Percentiles rank a stretch among this genome's conserved stretches.
These are phyloP conservation scores for Cyanoliseus patagonus DNA, from an alignment of 2,113 vertebrate species.

Conservation along the genomic window DNA sequence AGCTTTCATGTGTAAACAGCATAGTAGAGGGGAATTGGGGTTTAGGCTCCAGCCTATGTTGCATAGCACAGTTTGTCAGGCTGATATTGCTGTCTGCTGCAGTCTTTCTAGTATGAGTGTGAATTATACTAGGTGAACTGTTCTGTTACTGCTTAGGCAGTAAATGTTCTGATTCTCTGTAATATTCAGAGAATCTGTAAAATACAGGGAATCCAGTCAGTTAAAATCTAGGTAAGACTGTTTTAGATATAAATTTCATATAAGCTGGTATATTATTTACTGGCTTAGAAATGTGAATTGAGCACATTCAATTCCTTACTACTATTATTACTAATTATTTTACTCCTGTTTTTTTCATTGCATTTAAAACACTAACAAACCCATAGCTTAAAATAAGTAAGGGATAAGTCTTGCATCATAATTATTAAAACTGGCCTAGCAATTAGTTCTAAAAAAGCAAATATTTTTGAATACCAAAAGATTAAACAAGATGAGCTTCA, in stretches of 20 bases:
- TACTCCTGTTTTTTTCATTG: not conserved
- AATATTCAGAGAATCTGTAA: not conserved
- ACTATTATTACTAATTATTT: not conserved
- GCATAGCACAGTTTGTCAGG: not conserved
- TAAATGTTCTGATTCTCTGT: not conserved
- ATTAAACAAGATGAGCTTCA: not conserved
- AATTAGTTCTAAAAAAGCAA: not conserved
- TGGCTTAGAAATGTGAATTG: not conserved
- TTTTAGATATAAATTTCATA: not conserved
- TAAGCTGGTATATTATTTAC: not conserved
- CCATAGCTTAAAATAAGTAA: not conserved
- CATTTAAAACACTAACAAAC: not conserved
- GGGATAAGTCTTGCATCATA: not conserved
- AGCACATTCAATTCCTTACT: not conserved
- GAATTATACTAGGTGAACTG: not conserved
- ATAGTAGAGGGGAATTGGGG: not conserved
- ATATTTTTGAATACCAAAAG: not conserved
- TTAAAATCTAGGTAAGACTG: not conserved
- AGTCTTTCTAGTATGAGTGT: not conserved
- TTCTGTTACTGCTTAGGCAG: not conserved
- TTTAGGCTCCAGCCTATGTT: not conserved
- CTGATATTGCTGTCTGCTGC: not conserved
- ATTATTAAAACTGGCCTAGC: not conserved
- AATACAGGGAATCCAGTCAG: not conserved
- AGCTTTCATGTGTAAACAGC: not conserved